Evolutionary conservation across 1,140 invertebrate genomes (phyloP).

Genomic region (Drosophila littoralis): DNA sequence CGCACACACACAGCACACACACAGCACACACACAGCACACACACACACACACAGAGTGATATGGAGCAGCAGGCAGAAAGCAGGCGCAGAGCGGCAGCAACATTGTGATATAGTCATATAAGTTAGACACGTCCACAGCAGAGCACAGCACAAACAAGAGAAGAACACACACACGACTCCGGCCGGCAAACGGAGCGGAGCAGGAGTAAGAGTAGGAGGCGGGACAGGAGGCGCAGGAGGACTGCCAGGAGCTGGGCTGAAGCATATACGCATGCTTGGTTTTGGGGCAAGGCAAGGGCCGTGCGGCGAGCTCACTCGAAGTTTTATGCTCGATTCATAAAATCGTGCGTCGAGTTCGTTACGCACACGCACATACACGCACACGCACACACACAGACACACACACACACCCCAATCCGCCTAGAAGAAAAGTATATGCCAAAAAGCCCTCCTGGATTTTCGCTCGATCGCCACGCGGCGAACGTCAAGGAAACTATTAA

Average conservation of each 20-base stretch:
- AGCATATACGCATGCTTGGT: neutral
- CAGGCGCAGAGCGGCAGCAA: constrained; percentile 74
- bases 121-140: constrained; percentile 45
- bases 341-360: constrained; percentile 75
- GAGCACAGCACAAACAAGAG: constrained; percentile 18
- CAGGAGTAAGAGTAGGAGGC: neutral
- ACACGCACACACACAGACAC: constrained; percentile 27
- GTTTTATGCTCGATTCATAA: constrained; percentile 83
- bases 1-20: neutral
- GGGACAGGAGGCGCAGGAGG: neutral
- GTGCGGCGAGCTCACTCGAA: constrained; percentile 73
- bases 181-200: constrained; percentile 63
- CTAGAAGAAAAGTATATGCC: neutral
- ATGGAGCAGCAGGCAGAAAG: constrained; percentile 24
- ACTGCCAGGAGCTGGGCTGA: neutral
- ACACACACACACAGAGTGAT: constrained; percentile 51
- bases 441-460: constrained; percentile 18
- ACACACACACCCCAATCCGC: constrained; percentile 3
- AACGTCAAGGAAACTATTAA: constrained; percentile 29
- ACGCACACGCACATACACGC: constrained; percentile 13
- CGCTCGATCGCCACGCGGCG: constrained; percentile 45
- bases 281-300: neutral
- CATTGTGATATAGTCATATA: constrained; percentile 83
- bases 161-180: constrained; percentile 38
- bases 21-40: constrained; percentile 13